Evolutionary conservation across 2,113 vertebrate species (phyloP).

Genomic region (Corythaixoides concolor): DNA sequence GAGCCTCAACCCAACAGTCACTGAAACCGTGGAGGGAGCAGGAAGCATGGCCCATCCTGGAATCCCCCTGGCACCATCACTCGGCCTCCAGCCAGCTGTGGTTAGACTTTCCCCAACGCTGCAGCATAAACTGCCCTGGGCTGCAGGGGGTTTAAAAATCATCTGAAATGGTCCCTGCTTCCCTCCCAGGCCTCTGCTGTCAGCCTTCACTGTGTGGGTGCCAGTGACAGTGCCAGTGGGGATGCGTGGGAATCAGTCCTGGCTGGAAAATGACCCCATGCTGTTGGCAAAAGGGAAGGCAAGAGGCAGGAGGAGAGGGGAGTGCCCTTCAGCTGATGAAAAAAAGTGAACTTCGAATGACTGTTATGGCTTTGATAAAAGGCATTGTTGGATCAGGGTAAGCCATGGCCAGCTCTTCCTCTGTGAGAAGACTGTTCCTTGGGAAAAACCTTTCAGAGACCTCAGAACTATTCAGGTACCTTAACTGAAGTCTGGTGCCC

Average conservation of each 20-base stretch:
- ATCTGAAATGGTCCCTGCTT: not conserved
- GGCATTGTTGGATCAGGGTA: not conserved
- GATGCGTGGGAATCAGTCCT: too few species aligned
- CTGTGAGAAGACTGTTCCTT: not conserved
- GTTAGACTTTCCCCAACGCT: not conserved
- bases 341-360: not conserved
- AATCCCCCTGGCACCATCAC: not conserved
- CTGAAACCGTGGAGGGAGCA: not conserved
- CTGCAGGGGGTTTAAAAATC: not conserved
- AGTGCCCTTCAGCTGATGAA: not conserved
- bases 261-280: not conserved
- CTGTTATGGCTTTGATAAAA: not conserved
- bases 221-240: too few species aligned
- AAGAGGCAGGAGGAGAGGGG: not conserved
- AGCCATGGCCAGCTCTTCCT: not conserved
- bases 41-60: not conserved
- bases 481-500: not conserved
- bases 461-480: not conserved
- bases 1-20: not conserved
- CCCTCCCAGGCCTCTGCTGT: not conserved
- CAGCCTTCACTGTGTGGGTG: not conserved
- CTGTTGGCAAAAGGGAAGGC: not conserved
- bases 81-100: not conserved
- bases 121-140: not conserved
- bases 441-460: not conserved